Evolutionary conservation across 2,113 vertebrate species (phyloP), one percentile per base, ranked within the genome.

Genomic region (Ctenodactylus gundi): DNA sequence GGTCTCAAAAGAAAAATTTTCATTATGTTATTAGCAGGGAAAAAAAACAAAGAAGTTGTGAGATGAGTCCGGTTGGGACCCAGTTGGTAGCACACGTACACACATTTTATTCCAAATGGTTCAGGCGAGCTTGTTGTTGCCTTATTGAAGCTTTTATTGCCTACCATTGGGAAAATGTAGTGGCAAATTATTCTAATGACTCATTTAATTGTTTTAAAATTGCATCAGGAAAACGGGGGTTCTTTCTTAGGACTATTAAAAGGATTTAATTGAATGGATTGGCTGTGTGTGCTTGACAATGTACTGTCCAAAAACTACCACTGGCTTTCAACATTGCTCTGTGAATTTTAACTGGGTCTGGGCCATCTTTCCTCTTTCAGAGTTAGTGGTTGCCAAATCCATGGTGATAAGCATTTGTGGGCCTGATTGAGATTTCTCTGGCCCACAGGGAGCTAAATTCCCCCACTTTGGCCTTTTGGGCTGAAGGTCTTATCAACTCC

Each of bases 401-500:
- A 6, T 58, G 36, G 9, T 53, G 81, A 80, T 88, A 72, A 72
- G 83, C 65, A 46, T 89, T 64, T 90, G 53, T 75, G n/a, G 10
- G 49, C 36, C 82, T 92, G 93, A 88, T 6, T 88, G 83, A 83
- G n/a, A 12, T 86, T 88, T 67, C 55, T 68, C 20, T 67, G 18
- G 17, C 84, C 62, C 44, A n/a, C 57, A 49, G 84, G 39, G 57
- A 76, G 85, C 73, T 93, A 67, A 77, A 53, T 36, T 21, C 88
- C 44, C 91, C 58, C 25, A n/a, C 51, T 81, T 94, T 91, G 57
- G 88, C 49, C 84, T 82, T 94, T 94, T 90, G 34, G 89, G 44
- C 41, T 39, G 46, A 96, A 93, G 76, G 23, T 55, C 53, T 93
- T 88, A 44, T 58, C 87, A 80, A 27, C 34, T 72, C 36, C 62